Percentiles rank a stretch among this genome's conserved stretches.
Evolutionary conservation across 2,113 vertebrate genomes (phyloP).

Genomic region (Syrmaticus mikado): DNA sequence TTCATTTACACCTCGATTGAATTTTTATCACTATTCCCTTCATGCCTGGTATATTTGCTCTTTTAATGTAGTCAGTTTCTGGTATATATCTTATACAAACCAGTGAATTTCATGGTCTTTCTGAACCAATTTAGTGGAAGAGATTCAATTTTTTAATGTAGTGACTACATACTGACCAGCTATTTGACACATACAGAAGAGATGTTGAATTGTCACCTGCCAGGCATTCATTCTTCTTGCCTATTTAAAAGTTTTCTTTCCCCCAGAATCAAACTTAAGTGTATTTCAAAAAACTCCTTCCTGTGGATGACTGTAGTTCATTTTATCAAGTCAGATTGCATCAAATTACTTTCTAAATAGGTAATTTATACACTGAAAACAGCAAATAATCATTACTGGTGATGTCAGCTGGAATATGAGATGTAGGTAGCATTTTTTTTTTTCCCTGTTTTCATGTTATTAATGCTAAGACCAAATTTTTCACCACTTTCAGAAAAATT

Average conservation of each 20-base stretch:
- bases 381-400: not conserved
- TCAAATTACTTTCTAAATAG: not conserved
- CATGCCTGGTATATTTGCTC: not conserved
- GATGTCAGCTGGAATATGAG: not conserved
- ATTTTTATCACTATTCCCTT: conserved; percentile 10
- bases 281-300: not conserved
- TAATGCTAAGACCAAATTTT: not conserved
- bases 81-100: not conserved
- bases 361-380: not conserved
- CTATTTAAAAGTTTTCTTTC: not conserved
- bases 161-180: not conserved
- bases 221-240: not conserved
- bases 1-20: conserved; percentile 22
- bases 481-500: not conserved
- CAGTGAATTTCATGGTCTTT: conserved; percentile 40
- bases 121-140: conserved; percentile 11
- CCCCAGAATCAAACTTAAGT: not conserved
- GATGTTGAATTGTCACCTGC: not conserved
- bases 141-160: conserved; percentile 17
- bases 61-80: not conserved
- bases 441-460: not conserved
- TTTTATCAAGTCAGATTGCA: not conserved
- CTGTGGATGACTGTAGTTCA: not conserved
- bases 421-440: not conserved
- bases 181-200: not conserved